phyloP scores from a whole-genome alignment of 2,113 vertebrate species.

The Siphamia tubifer region DNA sequence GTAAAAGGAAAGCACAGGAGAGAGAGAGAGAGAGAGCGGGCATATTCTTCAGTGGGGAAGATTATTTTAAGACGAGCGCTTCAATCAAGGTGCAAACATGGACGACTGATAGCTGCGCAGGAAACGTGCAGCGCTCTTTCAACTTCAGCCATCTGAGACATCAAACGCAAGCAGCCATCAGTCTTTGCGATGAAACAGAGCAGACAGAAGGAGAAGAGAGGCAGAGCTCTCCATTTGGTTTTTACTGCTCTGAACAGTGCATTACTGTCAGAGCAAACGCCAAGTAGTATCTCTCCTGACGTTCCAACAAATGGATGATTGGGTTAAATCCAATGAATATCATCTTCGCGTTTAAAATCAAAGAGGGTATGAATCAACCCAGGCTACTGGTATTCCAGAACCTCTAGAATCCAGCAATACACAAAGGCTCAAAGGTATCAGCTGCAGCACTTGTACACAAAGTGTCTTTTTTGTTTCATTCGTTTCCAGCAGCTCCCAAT shows the following conservation, averaged over 20 bases:
- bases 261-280: not conserved
- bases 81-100: conserved; percentile 31
- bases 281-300: not conserved
- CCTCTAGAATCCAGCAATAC: not conserved
- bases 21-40: not conserved
- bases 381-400: not conserved
- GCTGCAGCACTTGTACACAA: too few species aligned
- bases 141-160: conserved; percentile 49
- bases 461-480: too few species aligned
- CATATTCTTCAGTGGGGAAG: not conserved
- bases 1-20: not conserved
- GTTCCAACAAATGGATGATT: not conserved
- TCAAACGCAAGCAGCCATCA: conserved; percentile 40
- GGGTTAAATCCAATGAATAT: not conserved
- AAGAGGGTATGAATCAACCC: not conserved
- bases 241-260: not conserved
- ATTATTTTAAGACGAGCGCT: conserved; percentile 12
- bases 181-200: conserved; percentile 21
- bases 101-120: conserved; percentile 38
- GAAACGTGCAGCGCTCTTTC: conserved; percentile 47
- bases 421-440: too few species aligned
- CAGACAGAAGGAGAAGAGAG: not conserved
- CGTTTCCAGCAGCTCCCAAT: too few species aligned
- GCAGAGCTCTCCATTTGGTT: not conserved
- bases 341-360: not conserved